Evolutionary conservation across 1,140 invertebrate genomes (phyloP).

Genomic region (Drosophila dunni): DNA sequence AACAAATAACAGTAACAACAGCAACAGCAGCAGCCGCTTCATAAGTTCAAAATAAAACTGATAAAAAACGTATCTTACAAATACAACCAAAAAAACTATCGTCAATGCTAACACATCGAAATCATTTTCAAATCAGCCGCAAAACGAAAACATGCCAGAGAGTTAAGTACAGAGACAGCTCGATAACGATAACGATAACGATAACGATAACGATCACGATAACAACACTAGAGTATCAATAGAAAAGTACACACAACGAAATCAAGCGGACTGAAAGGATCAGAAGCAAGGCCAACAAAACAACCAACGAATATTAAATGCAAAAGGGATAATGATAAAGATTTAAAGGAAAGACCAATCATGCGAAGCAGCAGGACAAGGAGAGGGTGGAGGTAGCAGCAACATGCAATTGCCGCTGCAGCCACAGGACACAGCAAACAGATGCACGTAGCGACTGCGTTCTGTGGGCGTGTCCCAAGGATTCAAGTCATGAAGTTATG

Average conservation of each 20-base stretch:
- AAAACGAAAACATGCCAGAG: conserved; percentile 32
- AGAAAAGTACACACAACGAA: conserved; percentile 45
- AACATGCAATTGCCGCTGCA: background rate
- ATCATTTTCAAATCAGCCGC: conserved; percentile 45
- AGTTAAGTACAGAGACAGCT: conserved; percentile 39
- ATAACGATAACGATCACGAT: conserved; percentile 21
- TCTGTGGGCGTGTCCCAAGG: conserved; percentile 36
- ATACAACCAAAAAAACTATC: conserved; percentile 82
- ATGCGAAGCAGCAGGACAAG: conserved; percentile 38
- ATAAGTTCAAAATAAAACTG: conserved; percentile 65
- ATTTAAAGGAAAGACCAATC: conserved; percentile 25
- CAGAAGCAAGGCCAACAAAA: conserved; percentile 32
- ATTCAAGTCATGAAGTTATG: conserved; percentile 40
- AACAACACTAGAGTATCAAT: conserved; percentile 33
- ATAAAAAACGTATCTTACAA: conserved; percentile 73
- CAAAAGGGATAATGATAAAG: conserved; percentile 8
- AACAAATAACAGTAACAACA: conserved; percentile 46
- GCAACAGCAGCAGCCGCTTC: conserved; percentile 77
- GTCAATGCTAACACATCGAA: conserved; percentile 69
- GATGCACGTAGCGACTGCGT: conserved; percentile 43
- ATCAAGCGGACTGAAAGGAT: conserved; percentile 47
- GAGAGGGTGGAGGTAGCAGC: conserved; percentile 29
- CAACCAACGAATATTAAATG: conserved; percentile 38
- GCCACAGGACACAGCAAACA: conserved; percentile 22
- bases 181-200: conserved; percentile 31